phyloP scores from a whole-genome alignment of 2,113 vertebrate genomes.

The Sakesphorus luctuosus region DNA sequence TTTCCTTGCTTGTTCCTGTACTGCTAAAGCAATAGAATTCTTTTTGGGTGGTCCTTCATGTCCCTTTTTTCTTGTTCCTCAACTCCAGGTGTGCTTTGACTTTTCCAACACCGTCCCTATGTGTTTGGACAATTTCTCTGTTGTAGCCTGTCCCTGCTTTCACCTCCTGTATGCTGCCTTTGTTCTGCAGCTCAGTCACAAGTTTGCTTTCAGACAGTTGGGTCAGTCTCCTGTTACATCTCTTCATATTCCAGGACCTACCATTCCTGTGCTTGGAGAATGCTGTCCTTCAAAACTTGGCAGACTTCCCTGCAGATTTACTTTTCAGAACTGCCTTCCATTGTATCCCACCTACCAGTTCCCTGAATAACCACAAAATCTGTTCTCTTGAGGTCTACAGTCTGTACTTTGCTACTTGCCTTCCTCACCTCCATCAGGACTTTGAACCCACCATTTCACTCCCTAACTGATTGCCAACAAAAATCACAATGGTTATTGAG shows the following conservation, averaged over 20 bases:
- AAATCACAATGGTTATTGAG: neutral
- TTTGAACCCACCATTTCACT: neutral
- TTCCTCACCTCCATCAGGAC: neutral
- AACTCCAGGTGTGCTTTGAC: neutral
- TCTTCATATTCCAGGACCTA: neutral
- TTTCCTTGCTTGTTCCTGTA: neutral
- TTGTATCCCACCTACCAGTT: neutral
- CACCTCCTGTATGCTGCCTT: neutral
- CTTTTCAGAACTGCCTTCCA: neutral
- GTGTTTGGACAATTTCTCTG: neutral
- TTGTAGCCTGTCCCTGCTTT: neutral
- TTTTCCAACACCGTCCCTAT: neutral
- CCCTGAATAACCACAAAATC: neutral
- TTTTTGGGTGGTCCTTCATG: accelerated
- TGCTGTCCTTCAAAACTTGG: neutral
- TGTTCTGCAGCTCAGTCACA: neutral
- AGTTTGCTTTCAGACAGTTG: neutral
- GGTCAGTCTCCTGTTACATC: neutral
- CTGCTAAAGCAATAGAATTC: neutral
- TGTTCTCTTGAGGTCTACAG: neutral
- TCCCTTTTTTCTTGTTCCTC: neutral
- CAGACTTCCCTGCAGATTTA: neutral
- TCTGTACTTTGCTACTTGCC: neutral
- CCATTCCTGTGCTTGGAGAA: neutral
- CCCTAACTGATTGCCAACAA: neutral